Conservation (phyloP, 2,888 invertebrate species). For the Cryptophagus acutangulus region DNA sequence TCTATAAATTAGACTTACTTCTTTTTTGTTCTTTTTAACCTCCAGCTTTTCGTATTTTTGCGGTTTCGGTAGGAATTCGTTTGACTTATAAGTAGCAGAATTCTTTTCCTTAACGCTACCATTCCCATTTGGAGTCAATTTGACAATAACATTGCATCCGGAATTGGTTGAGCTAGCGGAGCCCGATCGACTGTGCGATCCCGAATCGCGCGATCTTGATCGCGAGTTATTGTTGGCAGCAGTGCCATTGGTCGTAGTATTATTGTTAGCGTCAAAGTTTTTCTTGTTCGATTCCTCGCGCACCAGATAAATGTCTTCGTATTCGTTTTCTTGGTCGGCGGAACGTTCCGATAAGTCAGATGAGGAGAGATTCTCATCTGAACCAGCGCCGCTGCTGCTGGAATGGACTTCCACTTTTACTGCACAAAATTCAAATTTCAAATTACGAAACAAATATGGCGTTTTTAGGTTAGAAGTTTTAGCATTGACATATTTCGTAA, state of each 20-base stretch:
- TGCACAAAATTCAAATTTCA: no score
- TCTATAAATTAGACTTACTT: no score
- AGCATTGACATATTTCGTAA: no score
- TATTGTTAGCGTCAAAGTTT: conserved; percentile 15
- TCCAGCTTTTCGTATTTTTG: conserved; percentile 41
- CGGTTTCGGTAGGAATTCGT: conserved; percentile 43
- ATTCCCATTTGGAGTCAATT: conserved; percentile 36
- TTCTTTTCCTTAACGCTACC: conserved; percentile 18
- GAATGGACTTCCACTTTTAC: conserved; percentile 86
- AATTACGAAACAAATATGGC: no score
- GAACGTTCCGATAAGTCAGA: conserved; percentile 53
- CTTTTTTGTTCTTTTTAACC: conserved; percentile 23
- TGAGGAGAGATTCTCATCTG: conserved; percentile 59
- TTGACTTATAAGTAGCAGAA: conserved; percentile 34
- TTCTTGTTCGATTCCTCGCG: conserved; percentile 51
- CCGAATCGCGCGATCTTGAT: conserved; percentile 54
- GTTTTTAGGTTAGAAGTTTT: no score
- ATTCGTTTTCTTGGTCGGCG: conserved; percentile 62
- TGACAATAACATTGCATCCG: conserved; percentile 44
- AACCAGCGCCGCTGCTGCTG: conserved; percentile 61
- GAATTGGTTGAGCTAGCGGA: conserved; percentile 47
- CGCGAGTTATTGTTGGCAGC: conserved; percentile 23
- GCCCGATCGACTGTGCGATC: conserved; percentile 69
- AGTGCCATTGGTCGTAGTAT: conserved; percentile 6
- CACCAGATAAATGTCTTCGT: conserved; percentile 76